phyloP scores from a whole-genome alignment of 2,797 vertebrate genomes.

The Podarcis lilfordi region DNA sequence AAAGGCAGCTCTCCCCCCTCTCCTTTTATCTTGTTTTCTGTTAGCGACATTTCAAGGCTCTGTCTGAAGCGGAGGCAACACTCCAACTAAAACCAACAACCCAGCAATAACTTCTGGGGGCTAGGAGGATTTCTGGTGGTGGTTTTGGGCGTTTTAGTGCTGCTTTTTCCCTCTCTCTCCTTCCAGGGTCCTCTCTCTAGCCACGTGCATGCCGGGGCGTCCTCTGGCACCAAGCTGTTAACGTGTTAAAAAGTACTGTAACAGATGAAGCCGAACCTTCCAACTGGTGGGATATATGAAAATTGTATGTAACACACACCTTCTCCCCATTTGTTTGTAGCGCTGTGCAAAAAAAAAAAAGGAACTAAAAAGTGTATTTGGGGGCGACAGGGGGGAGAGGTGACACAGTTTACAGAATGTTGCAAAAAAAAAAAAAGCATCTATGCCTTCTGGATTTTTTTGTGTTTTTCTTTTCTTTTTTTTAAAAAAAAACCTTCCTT shows the following conservation, averaged over 20 bases:
- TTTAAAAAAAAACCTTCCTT: constrained; percentile 47
- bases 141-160: not conserved
- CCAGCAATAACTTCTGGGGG: constrained; percentile 72
- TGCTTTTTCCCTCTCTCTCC: not conserved
- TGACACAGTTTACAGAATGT: constrained; percentile 56
- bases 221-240: constrained; percentile 67
- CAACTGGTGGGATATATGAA: constrained; percentile 51
- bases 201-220: constrained; percentile 36
- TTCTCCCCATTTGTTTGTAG: constrained; percentile 51
- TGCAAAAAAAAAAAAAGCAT: constrained; percentile 39
- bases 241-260: constrained; percentile 50
- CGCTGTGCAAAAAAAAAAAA: constrained; percentile 7
- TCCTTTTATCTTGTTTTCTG: not conserved
- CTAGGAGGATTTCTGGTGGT: constrained; percentile 40
- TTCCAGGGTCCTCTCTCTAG: constrained; percentile 52
- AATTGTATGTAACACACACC: not conserved
- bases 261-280: constrained; percentile 49
- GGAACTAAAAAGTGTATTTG: constrained; percentile 50
- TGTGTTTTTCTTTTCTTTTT: not conserved
- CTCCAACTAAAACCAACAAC: constrained; percentile 55
- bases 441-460: constrained; percentile 59
- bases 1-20: constrained; percentile 70
- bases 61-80: constrained; percentile 64
- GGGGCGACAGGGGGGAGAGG: constrained; percentile 41
- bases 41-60: constrained; percentile 64